Percentiles rank a stretch among this genome's conserved stretches.
Conservation (phyloP, 1,140 invertebrate species). For the Thaumetopoea pityocampa region DNA sequence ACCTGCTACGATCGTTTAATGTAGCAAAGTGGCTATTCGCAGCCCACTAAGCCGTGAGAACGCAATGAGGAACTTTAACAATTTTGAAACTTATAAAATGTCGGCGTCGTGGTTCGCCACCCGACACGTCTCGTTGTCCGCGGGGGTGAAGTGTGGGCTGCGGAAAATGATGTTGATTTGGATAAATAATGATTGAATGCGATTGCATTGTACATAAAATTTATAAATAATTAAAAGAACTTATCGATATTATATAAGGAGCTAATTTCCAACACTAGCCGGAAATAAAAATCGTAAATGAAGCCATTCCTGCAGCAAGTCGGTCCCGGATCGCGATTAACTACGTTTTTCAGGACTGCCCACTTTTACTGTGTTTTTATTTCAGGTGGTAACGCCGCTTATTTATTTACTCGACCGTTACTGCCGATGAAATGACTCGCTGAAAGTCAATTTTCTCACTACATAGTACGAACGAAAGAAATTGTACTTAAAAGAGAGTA, state of each 20-base stretch:
- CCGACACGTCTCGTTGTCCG: too few species aligned
- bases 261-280: constrained; percentile 35
- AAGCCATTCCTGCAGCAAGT: constrained; percentile 63
- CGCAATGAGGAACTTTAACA: too few species aligned
- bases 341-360: constrained; percentile 62
- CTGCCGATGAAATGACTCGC: constrained; percentile 1
- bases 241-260: constrained; percentile 16
- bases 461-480: not conserved
- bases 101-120: too few species aligned
- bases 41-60: too few species aligned
- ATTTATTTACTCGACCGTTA: constrained; percentile 40
- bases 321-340: constrained; percentile 68
- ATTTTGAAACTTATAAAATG: too few species aligned
- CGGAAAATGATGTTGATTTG: too few species aligned
- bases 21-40: too few species aligned
- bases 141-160: too few species aligned
- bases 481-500: too few species aligned
- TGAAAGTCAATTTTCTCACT: constrained; percentile 11
- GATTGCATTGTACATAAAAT: not conserved
- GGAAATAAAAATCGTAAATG: constrained; percentile 75
- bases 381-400: constrained; percentile 65
- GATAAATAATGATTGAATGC: too few species aligned
- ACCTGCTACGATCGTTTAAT: too few species aligned
- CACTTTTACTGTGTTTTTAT: constrained; percentile 70
- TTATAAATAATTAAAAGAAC: not conserved